phyloP scores from a whole-genome alignment of 1,140 invertebrate species.

The Dendrolimus kikuchii region DNA sequence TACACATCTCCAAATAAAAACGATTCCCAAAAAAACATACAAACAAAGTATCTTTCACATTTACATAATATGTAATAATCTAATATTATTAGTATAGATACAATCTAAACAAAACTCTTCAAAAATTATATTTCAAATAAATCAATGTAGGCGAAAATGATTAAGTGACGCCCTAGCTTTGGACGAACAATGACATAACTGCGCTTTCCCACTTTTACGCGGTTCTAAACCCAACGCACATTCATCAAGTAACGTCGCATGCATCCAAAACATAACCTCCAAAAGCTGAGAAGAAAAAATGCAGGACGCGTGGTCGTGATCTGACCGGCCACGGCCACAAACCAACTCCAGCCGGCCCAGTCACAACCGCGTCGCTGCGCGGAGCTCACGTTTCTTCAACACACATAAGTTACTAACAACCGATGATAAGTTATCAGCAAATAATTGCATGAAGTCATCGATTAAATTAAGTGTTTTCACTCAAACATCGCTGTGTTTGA shows the following conservation, averaged over 20 bases:
- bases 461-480: constrained; percentile 50
- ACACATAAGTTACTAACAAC: constrained; percentile 24
- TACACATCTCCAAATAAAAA: no score
- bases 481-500: constrained; percentile 1
- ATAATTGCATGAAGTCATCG: constrained; percentile 67
- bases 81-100: no score
- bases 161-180: no score
- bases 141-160: no score
- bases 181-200: no score
- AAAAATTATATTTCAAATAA: no score
- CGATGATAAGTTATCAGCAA: constrained; percentile 59
- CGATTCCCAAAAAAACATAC: no score
- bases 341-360: constrained; percentile 30
- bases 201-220: no score
- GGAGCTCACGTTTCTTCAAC: constrained; percentile 30
- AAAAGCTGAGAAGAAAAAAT: constrained; percentile 42
- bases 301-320: constrained; percentile 21
- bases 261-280: constrained; percentile 37
- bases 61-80: no score
- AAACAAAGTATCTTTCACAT: no score
- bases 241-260: constrained; percentile 7
- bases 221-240: no score
- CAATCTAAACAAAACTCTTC: no score
- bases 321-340: not conserved
- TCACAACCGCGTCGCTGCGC: constrained; percentile 37